phyloP scores from a whole-genome alignment of 64 coral and sea anemone species.

The Pocillopora verrucosa region DNA sequence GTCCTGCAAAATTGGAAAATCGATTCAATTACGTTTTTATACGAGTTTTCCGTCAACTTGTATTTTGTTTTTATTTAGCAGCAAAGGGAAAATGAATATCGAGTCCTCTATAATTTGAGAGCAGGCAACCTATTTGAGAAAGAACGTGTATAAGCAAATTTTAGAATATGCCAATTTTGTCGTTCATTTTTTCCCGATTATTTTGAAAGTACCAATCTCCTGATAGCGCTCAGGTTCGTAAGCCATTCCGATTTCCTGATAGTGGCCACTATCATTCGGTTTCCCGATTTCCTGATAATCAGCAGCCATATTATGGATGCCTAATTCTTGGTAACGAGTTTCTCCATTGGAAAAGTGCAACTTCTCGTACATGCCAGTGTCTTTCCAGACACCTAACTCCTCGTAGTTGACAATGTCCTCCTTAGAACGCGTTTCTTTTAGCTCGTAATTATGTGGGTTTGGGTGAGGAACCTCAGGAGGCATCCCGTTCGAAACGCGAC shows the following conservation, averaged over 20 bases:
- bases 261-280: neutral
- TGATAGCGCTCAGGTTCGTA: neutral
- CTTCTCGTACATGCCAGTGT: neutral
- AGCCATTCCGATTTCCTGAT: neutral
- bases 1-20: too few relatives aligned
- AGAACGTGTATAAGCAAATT: too few relatives aligned
- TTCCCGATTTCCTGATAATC: neutral
- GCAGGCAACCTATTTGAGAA: too few relatives aligned
- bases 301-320: neutral
- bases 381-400: neutral
- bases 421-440: neutral
- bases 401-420: neutral
- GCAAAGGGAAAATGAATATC: too few relatives aligned
- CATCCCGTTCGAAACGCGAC: neutral
- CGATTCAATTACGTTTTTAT: too few relatives aligned
- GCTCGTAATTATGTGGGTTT: neutral
- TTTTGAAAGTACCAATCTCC: neutral
- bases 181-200: too few relatives aligned
- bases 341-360: neutral
- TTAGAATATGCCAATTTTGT: too few relatives aligned
- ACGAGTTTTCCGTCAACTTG: too few relatives aligned
- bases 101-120: too few relatives aligned
- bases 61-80: too few relatives aligned
- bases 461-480: neutral
- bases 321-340: neutral